Percentiles rank a stretch among this genome's conserved stretches.
Evolutionary conservation across 2,113 vertebrate genomes (phyloP).

Genomic region (Aegithalos caudatus): DNA sequence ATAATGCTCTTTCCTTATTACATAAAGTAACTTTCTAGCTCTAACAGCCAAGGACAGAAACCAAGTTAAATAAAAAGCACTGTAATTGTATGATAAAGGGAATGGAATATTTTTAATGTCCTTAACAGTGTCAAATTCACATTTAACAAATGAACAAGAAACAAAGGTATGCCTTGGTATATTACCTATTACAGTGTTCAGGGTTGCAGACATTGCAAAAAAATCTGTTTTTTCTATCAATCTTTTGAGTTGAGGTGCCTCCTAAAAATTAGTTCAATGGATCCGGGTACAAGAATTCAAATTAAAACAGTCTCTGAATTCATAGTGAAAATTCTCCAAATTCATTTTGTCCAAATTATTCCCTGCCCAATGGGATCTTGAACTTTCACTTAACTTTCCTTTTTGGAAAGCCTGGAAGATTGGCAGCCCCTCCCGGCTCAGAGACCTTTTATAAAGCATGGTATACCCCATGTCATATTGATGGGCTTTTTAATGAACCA

Average conservation of each 20-base stretch:
- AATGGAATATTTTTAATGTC: neutral
- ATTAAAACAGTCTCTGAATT: neutral
- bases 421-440: rapidly evolving
- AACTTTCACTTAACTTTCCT: neutral
- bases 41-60: neutral
- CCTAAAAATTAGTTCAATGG: neutral
- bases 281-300: neutral
- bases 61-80: neutral
- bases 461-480: rapidly evolving
- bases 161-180: neutral
- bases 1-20: neutral
- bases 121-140: neutral
- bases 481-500: neutral
- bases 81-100: neutral
- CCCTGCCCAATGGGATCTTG: neutral
- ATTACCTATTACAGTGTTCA: neutral
- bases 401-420: no score
- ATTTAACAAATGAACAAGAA: neutral
- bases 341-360: neutral
- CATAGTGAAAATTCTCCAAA: neutral
- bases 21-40: neutral
- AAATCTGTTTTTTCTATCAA: no score
- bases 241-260: neutral
- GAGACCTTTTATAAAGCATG: neutral
- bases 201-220: neutral